These are phyloP conservation scores for Pelecanus crispus DNA, from an alignment of 2,113 vertebrate genomes.

Conservation along the genomic window DNA sequence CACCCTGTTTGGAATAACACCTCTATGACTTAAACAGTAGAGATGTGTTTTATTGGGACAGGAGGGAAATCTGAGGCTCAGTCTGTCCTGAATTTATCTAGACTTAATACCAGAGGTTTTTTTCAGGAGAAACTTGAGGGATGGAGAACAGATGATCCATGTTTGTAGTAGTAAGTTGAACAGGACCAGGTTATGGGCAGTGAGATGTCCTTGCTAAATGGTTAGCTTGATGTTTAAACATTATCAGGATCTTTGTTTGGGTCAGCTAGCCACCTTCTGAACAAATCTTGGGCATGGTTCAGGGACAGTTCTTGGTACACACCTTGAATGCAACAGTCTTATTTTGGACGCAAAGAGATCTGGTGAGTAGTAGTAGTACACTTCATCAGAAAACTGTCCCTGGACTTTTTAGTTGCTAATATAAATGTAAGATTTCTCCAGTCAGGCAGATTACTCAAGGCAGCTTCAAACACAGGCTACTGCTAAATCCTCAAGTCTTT, in stretches of 20 bases:
- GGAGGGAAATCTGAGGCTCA: not conserved
- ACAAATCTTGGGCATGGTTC: not conserved
- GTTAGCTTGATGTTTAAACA: not conserved
- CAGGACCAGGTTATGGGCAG: not conserved
- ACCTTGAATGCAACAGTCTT: accelerated
- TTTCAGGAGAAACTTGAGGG: not conserved
- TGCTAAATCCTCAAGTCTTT: not conserved
- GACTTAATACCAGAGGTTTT: not conserved
- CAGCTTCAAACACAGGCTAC: not conserved
- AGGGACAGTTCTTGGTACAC: not conserved
- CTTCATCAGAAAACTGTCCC: not conserved
- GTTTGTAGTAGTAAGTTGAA: not conserved
- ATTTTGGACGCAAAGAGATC: not conserved
- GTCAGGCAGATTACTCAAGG: not conserved
- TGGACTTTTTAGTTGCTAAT: not conserved
- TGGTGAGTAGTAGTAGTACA: not conserved
- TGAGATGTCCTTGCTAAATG: not conserved
- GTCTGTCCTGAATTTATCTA: not conserved
- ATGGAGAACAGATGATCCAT: not conserved
- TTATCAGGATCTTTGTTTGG: not conserved
- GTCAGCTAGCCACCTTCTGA: not conserved
- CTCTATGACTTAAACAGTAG: not conserved
- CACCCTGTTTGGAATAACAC: accelerated
- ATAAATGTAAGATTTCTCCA: not conserved
- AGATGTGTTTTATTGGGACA: not conserved